phyloP scores from a whole-genome alignment of 2,888 invertebrate species.

The Epicampocera succincta region DNA sequence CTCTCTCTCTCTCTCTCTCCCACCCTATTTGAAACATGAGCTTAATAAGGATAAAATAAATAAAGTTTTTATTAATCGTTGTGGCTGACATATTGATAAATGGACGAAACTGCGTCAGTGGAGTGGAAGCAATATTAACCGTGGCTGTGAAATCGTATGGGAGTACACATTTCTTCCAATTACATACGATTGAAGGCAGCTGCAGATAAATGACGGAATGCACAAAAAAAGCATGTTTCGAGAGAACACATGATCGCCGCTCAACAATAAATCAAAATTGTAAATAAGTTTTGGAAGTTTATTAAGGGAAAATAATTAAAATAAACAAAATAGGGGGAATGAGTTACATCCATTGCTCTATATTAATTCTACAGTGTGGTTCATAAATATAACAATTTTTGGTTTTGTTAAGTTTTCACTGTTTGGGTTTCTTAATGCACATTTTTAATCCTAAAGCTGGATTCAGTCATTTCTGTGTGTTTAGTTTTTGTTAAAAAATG shows the following conservation, averaged over 20 bases:
- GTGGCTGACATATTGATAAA: conserved; percentile 79
- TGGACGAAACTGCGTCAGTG: conserved; percentile 71
- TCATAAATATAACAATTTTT: too few relatives aligned
- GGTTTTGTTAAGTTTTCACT: too few relatives aligned
- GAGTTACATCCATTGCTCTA: background rate
- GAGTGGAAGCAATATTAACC: conserved; percentile 14
- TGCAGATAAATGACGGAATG: conserved; percentile 20
- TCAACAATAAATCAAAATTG: conserved; percentile 55
- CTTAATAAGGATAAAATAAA: conserved; percentile 23
- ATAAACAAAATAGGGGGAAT: background rate
- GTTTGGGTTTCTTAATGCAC: too few relatives aligned
- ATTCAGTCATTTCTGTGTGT: too few relatives aligned
- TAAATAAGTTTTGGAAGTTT: conserved; percentile 48
- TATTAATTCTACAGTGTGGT: background rate
- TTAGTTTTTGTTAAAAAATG: too few relatives aligned
- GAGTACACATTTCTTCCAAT: conserved; percentile 18
- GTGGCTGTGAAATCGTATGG: background rate
- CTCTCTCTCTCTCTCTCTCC: too few relatives aligned
- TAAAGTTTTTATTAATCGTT: conserved; percentile 72
- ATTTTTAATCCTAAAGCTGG: too few relatives aligned
- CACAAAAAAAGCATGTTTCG: conserved; percentile 2
- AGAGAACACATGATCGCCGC: conserved; percentile 37
- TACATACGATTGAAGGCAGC: conserved; percentile 26
- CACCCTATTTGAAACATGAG: conserved; percentile 7
- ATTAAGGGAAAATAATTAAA: conserved; percentile 31